Base-by-base conservation (phyloP, 2,113 vertebrate species). In the Origma solitaria region DNA sequence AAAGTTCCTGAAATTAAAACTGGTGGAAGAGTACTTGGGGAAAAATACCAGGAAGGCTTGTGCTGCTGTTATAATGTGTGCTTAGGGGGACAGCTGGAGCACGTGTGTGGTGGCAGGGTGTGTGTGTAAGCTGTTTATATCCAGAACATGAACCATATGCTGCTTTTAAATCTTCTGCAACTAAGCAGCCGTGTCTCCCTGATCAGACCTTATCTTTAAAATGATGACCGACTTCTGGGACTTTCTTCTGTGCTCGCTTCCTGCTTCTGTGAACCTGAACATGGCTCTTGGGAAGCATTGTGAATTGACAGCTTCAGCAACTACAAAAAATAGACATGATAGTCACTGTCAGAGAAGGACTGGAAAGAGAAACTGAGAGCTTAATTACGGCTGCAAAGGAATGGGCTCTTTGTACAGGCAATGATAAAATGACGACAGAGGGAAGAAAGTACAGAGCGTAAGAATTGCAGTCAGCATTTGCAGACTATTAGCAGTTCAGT, bases 81-180 rank as follows among this genome's bases (percentile, higher is more conserved):
- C 49, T 91, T 24, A 80, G 37, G 19, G 44, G 50, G 35, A 86
- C 58, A 86, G 53, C 82, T 91, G 89, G 66, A 88, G 20, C 15
- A 4, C 4, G 3, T 42, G 72, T 58, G 53, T 64, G 35, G 38
- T 75, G 71, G 53, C 11, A 62, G 17, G 30, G 30, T 19, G 22
- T 13, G 30, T 65, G 17, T 54, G 58, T 56, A 84, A 92, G 81
- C 47, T 89, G 64, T 78, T 73, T 68, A 35, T 57, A 86, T 42
- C 42, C 83, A 53, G 45, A 90, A 81, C 68, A 42, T 68, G 51
- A 92, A 86, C 60, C 69, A 91, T 71, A 86, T 75, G 87, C 37
- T 94, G 78, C 64, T 51, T 87, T 91, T 89, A 89, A 91, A 82
- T 82, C 73, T 78, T 84, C 77, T 54, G 69, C 71, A 91, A 68